Base-by-base conservation (phyloP, 2,888 invertebrate genomes). In the Gibbula magus region DNA sequence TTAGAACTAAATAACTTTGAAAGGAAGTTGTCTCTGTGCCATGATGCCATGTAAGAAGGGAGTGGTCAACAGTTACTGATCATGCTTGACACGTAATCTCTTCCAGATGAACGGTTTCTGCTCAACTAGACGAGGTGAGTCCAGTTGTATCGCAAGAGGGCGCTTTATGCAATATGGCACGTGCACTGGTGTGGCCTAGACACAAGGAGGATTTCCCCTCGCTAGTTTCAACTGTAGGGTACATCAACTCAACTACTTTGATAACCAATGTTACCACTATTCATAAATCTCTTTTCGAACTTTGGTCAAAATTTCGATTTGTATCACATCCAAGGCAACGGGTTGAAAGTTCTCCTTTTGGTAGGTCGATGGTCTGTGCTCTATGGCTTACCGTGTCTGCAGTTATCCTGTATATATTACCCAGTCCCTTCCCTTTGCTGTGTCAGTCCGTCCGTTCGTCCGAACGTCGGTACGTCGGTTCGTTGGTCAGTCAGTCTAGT, bases 81-180 rank as follows among this genome's bases (percentile, higher is more conserved):
- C n/a, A 70, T 39, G n/a, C 32, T 70, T 70, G 70, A 70, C 75
- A 32, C 75, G n/a, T 67, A 78, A 56, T 83, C 82, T 78, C 79
- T 88, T 88, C 77, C 87, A 88, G 88, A 88, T 86, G 87, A 88
- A 83, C 86, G 83, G 70, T 87, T 88, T 82, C 87, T 88, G 70
- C 88, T 88, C 81, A 86, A 88, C 82, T 87, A 84, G 82, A 52
- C 39, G 83, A 85, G 86, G 86, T 85, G 85, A 86, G 87, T 86
- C 81, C 83, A 80, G 83, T 54, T 81, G 78, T 80, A 78, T 75
- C 75, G 78, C 78, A 78, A 78, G 80, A 81, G 83, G 83, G 81
- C 80, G 80, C 82, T 80, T 76, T 66, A 61, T 80, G 77, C 79
- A 75, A 78, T 81, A 66, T 80, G 76, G 79, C 84, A 83, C 80